Evolutionary conservation across 2,888 invertebrate genomes (phyloP).

Genomic region (Ophion slaviceki): DNA sequence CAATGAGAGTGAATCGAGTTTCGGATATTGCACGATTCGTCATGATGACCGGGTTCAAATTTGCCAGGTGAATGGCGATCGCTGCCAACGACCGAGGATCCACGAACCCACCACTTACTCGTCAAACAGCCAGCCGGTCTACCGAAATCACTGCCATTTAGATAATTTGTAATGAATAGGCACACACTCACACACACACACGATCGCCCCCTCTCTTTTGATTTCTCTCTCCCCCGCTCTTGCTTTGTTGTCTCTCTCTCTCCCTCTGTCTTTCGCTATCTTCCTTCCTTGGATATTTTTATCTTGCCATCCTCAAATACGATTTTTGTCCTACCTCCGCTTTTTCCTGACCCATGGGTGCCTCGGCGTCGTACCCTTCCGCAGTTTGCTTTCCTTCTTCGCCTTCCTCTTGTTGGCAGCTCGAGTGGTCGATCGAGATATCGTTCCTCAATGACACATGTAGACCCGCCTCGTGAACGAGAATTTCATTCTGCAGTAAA

Average conservation of each 20-base stretch:
- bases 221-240: constrained; percentile 32
- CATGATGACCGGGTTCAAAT: constrained; percentile 50
- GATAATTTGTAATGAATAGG: constrained; percentile 87
- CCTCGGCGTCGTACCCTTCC: constrained; percentile 13
- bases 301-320: constrained; percentile 47
- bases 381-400: constrained; percentile 20
- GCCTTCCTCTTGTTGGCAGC: not conserved
- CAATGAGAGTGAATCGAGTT: constrained; percentile 63
- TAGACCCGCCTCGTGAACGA: not conserved
- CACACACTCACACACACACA: constrained; percentile 67
- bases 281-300: constrained; percentile 39
- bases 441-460: constrained; percentile 4
- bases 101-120: constrained; percentile 83
- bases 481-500: too few relatives aligned
- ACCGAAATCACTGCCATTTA: constrained; percentile 86
- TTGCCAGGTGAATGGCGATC: constrained; percentile 72
- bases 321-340: constrained; percentile 71
- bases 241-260: not conserved
- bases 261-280: constrained; percentile 35
- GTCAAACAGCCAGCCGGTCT: constrained; percentile 82
- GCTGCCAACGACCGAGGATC: constrained; percentile 76
- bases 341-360: constrained; percentile 39
- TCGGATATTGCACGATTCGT: constrained; percentile 53
- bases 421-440: constrained; percentile 21
- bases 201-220: constrained; percentile 17